Percentiles rank a stretch among this genome's conserved stretches.
phyloP scores from a whole-genome alignment of 2,888 invertebrate genomes.

The Sarcophaga variegata region DNA sequence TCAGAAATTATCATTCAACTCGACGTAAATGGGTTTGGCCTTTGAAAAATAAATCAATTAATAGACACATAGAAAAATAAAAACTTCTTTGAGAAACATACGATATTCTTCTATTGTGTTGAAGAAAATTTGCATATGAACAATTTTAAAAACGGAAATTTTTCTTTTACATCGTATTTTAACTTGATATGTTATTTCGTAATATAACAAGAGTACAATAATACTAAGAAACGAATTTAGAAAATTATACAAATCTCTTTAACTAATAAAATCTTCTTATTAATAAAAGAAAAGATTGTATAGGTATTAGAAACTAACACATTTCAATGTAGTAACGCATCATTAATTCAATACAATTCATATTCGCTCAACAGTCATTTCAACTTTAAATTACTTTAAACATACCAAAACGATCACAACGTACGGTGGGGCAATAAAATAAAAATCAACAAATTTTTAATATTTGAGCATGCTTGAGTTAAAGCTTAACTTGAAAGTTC shows the following conservation, averaged over 20 bases:
- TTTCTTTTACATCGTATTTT: neutral
- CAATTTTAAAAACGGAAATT: conserved; percentile 33
- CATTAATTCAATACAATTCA: conserved; percentile 66
- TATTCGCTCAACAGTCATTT: conserved; percentile 27
- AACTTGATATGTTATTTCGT: neutral
- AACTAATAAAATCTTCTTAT: neutral
- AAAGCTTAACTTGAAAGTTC: neutral
- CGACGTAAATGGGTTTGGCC: conserved; percentile 53
- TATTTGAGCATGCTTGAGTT: neutral
- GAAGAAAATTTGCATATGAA: conserved; percentile 60
- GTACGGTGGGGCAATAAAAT: neutral
- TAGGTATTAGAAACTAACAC: neutral
- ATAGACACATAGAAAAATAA: conserved; percentile 11
- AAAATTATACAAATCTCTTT: no score
- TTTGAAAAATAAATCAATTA: conserved; percentile 55
- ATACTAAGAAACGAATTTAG: no score
- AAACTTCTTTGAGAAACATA: conserved; percentile 61
- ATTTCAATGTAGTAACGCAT: conserved; percentile 53
- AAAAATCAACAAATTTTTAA: neutral
- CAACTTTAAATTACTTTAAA: conserved; percentile 32
- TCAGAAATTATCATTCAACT: neutral
- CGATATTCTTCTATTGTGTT: conserved; percentile 56
- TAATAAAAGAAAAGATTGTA: neutral
- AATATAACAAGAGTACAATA: no score
- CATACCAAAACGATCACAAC: conserved; percentile 16